Evolutionary conservation across 2,113 vertebrate genomes (phyloP).

Genomic region (Kryptolebias marmoratus): DNA sequence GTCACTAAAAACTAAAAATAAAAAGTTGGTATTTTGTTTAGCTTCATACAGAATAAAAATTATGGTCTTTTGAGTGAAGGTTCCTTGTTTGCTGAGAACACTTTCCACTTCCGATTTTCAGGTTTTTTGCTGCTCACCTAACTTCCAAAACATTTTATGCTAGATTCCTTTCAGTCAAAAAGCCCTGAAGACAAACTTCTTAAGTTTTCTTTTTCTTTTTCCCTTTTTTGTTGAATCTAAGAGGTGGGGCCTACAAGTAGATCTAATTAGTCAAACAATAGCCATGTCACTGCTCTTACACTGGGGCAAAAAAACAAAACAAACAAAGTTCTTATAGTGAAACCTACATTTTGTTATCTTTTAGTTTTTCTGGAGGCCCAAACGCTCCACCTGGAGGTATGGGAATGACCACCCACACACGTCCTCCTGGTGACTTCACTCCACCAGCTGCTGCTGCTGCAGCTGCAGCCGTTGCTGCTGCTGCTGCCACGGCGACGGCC

Average conservation of each 20-base stretch:
- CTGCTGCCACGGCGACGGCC: conserved; percentile 93
- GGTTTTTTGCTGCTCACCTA: neutral
- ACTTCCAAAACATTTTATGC: neutral
- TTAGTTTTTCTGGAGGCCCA: conserved; percentile 94
- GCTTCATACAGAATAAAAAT: neutral
- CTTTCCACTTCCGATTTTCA: neutral
- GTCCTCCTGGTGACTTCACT: conserved; percentile 92
- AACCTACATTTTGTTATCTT: conserved; percentile 15
- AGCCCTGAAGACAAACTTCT: neutral
- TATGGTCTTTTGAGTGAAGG: neutral
- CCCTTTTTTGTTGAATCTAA: neutral
- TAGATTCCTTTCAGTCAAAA: neutral
- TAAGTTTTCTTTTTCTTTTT: neutral
- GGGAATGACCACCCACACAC: conserved; percentile 92
- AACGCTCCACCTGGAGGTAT: conserved; percentile 90
- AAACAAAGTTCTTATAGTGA: conserved; percentile 1
- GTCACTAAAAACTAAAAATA: neutral
- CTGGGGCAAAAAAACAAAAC: neutral
- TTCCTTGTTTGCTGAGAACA: neutral
- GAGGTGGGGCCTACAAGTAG: neutral
- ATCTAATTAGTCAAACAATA: neutral
- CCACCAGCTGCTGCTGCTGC: conserved; percentile 95
- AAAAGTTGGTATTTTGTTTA: neutral
- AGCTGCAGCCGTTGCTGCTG: conserved; percentile 91
- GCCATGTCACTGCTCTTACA: neutral